These are phyloP conservation scores for Zaprionus ghesquierei DNA, from an alignment of 1,140 invertebrate genomes.

Conservation along the genomic window DNA sequence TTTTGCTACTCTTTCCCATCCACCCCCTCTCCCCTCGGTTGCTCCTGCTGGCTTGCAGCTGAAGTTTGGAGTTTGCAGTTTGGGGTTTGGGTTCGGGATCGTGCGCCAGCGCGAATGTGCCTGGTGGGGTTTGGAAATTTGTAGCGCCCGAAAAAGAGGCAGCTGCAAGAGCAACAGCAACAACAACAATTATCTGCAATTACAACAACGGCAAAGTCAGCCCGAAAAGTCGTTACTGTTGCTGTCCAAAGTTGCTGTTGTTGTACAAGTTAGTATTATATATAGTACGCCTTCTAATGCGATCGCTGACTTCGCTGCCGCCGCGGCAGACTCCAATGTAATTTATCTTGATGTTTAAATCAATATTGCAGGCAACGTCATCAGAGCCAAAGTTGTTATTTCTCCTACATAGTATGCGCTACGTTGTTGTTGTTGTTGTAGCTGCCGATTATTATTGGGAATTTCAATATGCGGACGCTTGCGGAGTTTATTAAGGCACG, in stretches of 20 bases:
- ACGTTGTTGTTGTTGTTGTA: conserved; percentile 29
- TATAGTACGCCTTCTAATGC: conserved; percentile 44
- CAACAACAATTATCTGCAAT: conserved; percentile 78
- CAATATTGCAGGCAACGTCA: conserved; percentile 75
- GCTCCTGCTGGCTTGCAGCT: conserved; percentile 12
- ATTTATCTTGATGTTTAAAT: conserved; percentile 83
- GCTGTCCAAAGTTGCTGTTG: conserved; percentile 27
- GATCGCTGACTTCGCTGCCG: conserved; percentile 39
- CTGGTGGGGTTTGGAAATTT: conserved; percentile 76
- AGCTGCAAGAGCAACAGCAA: conserved; percentile 41
- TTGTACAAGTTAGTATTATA: conserved; percentile 4
- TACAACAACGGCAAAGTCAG: conserved; percentile 67
- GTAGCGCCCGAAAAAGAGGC: conserved; percentile 61
- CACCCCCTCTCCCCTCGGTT: conserved; percentile 14
- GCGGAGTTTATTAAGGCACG: conserved; percentile 73
- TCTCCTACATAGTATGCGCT: conserved; percentile 2
- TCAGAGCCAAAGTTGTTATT: conserved; percentile 47
- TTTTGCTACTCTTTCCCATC: not conserved
- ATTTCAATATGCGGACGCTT: conserved; percentile 71
- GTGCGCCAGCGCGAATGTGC: conserved; percentile 72
- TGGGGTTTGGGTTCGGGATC: conserved; percentile 43
- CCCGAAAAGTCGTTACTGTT: conserved; percentile 61
- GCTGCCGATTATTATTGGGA: conserved; percentile 57
- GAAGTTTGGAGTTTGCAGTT: conserved; percentile 24
- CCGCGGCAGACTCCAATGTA: too few species aligned